Evolutionary conservation across 1,140 invertebrate genomes (phyloP), one percentile per base, ranked within the genome.

Genomic region (Tetragnatha versicolor): DNA sequence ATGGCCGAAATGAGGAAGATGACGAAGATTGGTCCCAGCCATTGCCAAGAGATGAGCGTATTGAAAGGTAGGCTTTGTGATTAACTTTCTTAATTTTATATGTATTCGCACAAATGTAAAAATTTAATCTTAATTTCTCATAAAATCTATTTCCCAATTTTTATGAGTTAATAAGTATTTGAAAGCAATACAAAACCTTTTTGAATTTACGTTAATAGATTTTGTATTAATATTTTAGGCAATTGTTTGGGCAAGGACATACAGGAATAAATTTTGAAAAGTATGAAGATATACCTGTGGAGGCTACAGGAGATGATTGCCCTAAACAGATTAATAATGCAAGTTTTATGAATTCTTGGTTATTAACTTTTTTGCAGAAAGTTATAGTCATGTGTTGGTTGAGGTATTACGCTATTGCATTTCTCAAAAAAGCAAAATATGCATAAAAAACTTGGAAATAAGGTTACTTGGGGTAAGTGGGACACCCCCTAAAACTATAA

Each of bases 261-360:
- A 98, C 96, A 83, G 98, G 98, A 68, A 99, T 99, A 87, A 99
- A 99, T 88, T 99, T 99, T 90, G 97, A 96, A 89, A 98, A 98
- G 89, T 99, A 99, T 88, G 97, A 99, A 90, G 96, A 99, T 90
- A 99, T 99, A 86, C 97, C 98, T 83, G 98, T 99, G 85, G 97
- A 99, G 88, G 97, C 97, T 83, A 98, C 96, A 85, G 98, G 98
- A 61, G 92, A 97, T 33, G 91, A 94, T 85, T 92, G 95, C 83
- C 97, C 97, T 73, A 85, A 89, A 81, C 91, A 94, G 85, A 98
- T 99, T 88, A 84, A 77, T 39, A 79, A 81, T 33, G 80, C 78
- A 77, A 47, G 42, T 35, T 45, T 33, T 61, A 35, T 45, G 25
- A 10, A 29, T 47, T 17, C 22, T 20, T 35, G 14, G 2, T 60